phyloP scores from a whole-genome alignment of 1,140 invertebrate genomes.

The Diuraphis noxia region DNA sequence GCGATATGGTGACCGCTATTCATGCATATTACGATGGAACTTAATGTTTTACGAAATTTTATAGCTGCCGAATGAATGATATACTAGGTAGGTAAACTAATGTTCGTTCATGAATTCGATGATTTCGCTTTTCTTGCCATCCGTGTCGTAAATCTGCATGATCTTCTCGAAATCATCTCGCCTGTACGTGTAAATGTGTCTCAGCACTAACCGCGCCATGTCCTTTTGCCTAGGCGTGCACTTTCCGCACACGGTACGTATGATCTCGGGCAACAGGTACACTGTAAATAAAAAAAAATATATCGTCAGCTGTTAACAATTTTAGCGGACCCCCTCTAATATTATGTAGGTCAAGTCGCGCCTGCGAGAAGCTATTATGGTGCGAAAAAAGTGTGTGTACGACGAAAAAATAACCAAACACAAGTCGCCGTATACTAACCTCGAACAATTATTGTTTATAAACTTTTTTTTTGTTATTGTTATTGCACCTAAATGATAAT shows the following conservation, averaged over 20 bases:
- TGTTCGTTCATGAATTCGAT: background rate
- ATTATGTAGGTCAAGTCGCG: background rate
- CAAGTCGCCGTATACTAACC: too few species aligned
- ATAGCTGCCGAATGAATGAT: background rate
- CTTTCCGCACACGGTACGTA: background rate
- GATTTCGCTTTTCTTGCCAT: background rate
- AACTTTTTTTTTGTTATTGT: slow-evolving; percentile 1
- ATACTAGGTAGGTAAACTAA: background rate
- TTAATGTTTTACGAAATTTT: background rate
- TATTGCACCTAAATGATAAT: background rate
- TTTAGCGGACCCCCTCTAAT: background rate
- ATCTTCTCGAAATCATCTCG: background rate
- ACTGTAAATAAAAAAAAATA: background rate
- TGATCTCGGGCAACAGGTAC: background rate
- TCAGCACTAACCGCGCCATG: background rate
- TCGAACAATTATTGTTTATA: background rate
- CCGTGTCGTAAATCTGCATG: slow-evolving; percentile 2
- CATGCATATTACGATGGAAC: background rate
- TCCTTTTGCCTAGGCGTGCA: slow-evolving; percentile 4
- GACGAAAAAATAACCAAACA: background rate
- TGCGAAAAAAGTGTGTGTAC: background rate
- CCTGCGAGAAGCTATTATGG: background rate
- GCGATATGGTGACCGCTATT: background rate
- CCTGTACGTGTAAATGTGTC: slow-evolving; percentile 3
- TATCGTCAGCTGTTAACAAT: background rate